These are phyloP conservation scores for Erinaceus europaeus DNA, from an alignment of 2,113 vertebrate species.

Conservation along the genomic window DNA sequence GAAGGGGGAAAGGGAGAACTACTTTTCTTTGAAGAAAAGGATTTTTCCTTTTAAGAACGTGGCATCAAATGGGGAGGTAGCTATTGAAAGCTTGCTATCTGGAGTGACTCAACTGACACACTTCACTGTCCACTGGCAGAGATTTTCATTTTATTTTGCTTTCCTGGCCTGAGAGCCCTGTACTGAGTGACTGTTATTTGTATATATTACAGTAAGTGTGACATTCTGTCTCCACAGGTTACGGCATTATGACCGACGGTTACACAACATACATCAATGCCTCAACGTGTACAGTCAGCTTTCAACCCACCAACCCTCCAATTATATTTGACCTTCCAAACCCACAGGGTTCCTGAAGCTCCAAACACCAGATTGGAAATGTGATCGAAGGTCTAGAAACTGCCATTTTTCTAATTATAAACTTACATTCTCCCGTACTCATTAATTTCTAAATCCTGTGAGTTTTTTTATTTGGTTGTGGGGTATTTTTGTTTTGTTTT, in stretches of 20 bases:
- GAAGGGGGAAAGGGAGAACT: background rate
- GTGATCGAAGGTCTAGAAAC: conserved; percentile 78
- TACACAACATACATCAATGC: conserved; percentile 98
- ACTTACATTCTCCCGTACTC: conserved; percentile 82
- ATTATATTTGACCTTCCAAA: conserved; percentile 99
- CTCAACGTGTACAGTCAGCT: conserved; percentile 97
- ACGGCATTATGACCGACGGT: conserved; percentile 98
- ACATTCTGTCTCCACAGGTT: conserved; percentile 85
- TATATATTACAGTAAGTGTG: conserved; percentile 58
- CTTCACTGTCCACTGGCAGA: conserved; percentile 6
- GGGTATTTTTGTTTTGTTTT: too few relatives aligned
- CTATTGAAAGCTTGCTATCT: conserved; percentile 28
- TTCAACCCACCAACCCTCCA: conserved; percentile 97
- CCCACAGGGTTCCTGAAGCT: conserved; percentile 93
- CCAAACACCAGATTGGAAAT: conserved; percentile 53
- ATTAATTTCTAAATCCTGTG: conserved; percentile 86
- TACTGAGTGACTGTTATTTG: conserved; percentile 1
- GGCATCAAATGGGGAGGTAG: background rate
- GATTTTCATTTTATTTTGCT: background rate
- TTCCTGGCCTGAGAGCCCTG: conserved; percentile 6
- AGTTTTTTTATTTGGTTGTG: too few relatives aligned
- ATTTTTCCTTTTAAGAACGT: conserved; percentile 6
- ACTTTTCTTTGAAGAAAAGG: background rate
- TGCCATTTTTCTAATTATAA: conserved; percentile 87
- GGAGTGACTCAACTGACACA: background rate